These are phyloP conservation scores for Nanorana parkeri DNA, from an alignment of 2,113 vertebrate genomes.

Conservation along the genomic window DNA sequence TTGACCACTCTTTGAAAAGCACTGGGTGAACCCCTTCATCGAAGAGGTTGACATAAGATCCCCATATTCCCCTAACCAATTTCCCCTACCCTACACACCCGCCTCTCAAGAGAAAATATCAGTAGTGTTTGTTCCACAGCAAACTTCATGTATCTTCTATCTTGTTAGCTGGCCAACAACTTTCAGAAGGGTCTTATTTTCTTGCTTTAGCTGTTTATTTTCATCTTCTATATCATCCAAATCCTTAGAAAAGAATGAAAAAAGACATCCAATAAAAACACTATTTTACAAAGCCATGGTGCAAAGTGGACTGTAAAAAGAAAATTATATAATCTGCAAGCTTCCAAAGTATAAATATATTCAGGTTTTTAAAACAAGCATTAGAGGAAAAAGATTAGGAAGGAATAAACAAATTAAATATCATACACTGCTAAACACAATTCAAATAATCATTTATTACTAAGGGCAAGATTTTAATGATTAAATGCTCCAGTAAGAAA, in stretches of 20 bases:
- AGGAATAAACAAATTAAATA: no score
- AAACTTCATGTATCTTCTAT: slow-evolving; percentile 80
- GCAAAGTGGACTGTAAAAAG: neutral
- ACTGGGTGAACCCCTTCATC: slow-evolving; percentile 63
- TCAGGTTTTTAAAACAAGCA: no score
- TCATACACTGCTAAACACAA: no score
- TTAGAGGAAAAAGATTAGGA: no score
- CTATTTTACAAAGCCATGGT: neutral
- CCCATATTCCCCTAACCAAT: slow-evolving; percentile 17
- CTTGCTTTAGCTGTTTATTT: slow-evolving; percentile 97
- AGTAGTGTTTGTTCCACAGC: slow-evolving; percentile 76
- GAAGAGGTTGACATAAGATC: slow-evolving; percentile 65
- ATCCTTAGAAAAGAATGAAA: slow-evolving; percentile 76
- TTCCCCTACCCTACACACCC: slow-evolving; percentile 9
- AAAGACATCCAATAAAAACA: neutral
- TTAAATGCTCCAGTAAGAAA: no score
- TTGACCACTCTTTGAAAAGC: slow-evolving; percentile 63
- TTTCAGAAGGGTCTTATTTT: slow-evolving; percentile 99
- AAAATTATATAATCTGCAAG: neutral
- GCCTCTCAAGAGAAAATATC: slow-evolving; percentile 68
- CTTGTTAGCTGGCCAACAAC: slow-evolving; percentile 98
- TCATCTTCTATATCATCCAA: slow-evolving; percentile 98
- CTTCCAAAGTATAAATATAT: neutral
- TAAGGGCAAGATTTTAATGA: no score
- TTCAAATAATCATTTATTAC: no score